phyloP scores from a whole-genome alignment of 2,797 vertebrate species.

The Pangasius macronema region DNA sequence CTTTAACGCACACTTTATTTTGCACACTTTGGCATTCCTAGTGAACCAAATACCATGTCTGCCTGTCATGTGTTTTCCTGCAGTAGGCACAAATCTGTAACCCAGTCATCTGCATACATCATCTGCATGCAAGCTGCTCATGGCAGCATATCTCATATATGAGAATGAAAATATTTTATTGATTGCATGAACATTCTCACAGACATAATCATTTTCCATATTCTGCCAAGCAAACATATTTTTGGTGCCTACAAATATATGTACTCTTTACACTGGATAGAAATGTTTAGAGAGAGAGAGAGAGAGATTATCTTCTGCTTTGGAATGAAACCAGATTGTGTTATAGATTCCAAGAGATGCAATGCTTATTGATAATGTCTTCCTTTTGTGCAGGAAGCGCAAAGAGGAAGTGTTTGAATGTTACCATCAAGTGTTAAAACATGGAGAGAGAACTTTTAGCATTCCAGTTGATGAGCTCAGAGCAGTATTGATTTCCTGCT shows the following conservation, averaged over 20 bases:
- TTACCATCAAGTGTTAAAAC: conserved; percentile 8
- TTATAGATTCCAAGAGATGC: not conserved
- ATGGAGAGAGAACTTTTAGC: conserved; percentile 5
- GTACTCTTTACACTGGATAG: not conserved
- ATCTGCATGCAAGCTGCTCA: not conserved
- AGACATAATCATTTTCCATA: not conserved
- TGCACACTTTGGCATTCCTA: conserved; percentile 20
- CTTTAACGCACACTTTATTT: conserved; percentile 21
- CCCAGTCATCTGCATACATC: not conserved
- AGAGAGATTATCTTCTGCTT: not conserved
- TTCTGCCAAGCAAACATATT: not conserved
- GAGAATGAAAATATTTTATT: not conserved
- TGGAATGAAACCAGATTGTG: not conserved
- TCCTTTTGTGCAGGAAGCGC: conserved; percentile 5
- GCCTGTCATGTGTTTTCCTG: not conserved
- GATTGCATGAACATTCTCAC: not conserved
- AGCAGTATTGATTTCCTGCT: conserved; percentile 3
- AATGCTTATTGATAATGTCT: not conserved
- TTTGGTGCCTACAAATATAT: not conserved
- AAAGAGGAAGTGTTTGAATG: conserved; percentile 13
- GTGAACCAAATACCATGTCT: not conserved
- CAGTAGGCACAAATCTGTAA: conserved; percentile 9
- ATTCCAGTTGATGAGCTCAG: not conserved
- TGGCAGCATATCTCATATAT: not conserved
- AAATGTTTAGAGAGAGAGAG: not conserved